Evolutionary conservation across 1,140 invertebrate genomes (phyloP).

Genomic region (Temnothorax longispinosus): DNA sequence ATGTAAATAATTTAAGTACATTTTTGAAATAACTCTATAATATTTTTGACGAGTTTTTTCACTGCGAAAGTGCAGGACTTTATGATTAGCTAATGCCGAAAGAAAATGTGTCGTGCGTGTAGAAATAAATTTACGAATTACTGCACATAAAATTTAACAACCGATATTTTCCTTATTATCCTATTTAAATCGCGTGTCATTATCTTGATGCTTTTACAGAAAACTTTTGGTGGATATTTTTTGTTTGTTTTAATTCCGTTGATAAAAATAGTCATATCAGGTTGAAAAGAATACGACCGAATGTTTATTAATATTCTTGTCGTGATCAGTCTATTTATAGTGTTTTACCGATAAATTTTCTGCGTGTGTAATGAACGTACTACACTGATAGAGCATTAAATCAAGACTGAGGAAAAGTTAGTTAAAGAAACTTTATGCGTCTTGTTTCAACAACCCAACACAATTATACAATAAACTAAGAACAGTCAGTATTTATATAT

Average conservation of each 20-base stretch:
- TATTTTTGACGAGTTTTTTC: not conserved
- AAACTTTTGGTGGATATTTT: not conserved
- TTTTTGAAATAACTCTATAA: not conserved
- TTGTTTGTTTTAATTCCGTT: not conserved
- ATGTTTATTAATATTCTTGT: not conserved
- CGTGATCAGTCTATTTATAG: not conserved
- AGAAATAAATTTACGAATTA: conserved; percentile 10
- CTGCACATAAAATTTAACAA: not conserved
- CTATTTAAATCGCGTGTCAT: not conserved
- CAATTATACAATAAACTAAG: conserved; percentile 4
- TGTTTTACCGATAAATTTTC: not conserved
- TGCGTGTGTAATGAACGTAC: not conserved
- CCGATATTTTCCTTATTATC: not conserved
- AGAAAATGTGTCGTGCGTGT: not conserved
- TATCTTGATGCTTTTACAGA: not conserved
- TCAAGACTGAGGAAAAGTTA: not conserved
- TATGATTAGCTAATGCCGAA: not conserved
- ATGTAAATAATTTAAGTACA: conserved; percentile 2
- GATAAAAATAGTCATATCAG: not conserved
- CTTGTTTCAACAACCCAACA: not conserved
- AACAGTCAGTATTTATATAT: too few species aligned
- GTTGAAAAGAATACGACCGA: not conserved
- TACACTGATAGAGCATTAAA: not conserved
- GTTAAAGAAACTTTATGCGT: not conserved
- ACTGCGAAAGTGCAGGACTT: not conserved